Base-by-base conservation (phyloP, 2,888 invertebrate species). In the Andricus quercusramuli region DNA sequence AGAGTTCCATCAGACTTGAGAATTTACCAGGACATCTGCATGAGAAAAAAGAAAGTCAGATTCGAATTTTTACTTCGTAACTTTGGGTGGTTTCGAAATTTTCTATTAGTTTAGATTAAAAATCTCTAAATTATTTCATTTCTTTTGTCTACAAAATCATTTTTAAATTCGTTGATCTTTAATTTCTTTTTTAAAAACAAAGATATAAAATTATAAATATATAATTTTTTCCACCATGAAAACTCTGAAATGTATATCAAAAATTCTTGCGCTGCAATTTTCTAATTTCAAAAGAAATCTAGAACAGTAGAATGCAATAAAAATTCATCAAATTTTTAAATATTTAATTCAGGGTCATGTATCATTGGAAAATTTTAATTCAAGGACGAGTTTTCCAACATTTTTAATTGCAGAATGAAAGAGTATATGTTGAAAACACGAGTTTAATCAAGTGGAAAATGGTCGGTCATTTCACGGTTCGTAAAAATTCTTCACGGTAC, bases 1-100 rank as follows among this genome's bases (percentile, higher is more conserved):
- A 62, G 25, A 62, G 62, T 17, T 62, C 25, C 62, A 62, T 62
- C 62, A 25, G 62, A 62, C 25, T 62, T 62, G 62, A 62, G 25
- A 62, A 62, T 62, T 62, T 62, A 62, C 25, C 25, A 62, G 62
- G 29, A 4, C 25, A 62, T 62, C 62, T 62, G 25, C 13, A 62
- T 25, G 6, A 62, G 17, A 17, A 15, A 64, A 64, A 62, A n/a
- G n/a, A 25, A 25, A n/a, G 22, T 59, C 59, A 22, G 17, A 17
- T 17, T 17, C 17, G 41, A 41, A 41, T 41, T 41, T 41, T 41
- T 41, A 41, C 2, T 41, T 41, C 3, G 41, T 3, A 41, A 41
- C 41, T 41, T 13, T 41, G 13, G 41, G 13, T 41, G 3, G 2
- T 41, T 41, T 3, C 13, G 5, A 17, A 47, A 6, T 47, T 47